Conservation (phyloP, 2,113 vertebrate species). For the Apus apus region DNA sequence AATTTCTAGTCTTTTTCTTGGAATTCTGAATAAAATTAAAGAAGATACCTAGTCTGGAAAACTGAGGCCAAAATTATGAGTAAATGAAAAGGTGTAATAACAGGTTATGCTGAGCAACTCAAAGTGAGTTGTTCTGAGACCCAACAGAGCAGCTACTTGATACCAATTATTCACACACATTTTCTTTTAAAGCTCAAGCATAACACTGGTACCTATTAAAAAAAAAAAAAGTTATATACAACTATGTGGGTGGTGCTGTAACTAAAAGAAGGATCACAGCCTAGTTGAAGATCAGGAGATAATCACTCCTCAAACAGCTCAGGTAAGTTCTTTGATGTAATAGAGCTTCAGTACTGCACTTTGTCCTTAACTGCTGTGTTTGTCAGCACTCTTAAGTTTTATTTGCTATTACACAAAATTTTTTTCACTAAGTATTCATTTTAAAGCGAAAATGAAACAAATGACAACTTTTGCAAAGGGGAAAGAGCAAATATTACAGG, state of each 20-base stretch:
- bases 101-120: neutral
- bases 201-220: neutral
- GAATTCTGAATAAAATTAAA: neutral
- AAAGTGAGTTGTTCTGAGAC: neutral
- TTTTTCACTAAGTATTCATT: neutral
- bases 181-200: neutral
- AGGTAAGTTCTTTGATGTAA: neutral
- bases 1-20: neutral
- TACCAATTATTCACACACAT: neutral
- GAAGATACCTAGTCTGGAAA: neutral
- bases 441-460: neutral
- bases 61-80: neutral
- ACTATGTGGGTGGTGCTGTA: neutral
- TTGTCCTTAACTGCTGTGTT: neutral
- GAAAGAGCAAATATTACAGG: neutral
- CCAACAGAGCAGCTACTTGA: neutral
- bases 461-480: neutral
- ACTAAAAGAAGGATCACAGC: neutral
- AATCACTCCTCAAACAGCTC: neutral
- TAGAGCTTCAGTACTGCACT: neutral
- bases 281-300: neutral
- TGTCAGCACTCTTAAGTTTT: neutral
- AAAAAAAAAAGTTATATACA: neutral
- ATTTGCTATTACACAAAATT: neutral
- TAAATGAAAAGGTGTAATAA: neutral